A percentile compares a stretch with the other conserved stretches of the same genome.
Evolutionary conservation across 2,888 invertebrate species (phyloP).

Genomic region (Ctenicera cuprea): DNA sequence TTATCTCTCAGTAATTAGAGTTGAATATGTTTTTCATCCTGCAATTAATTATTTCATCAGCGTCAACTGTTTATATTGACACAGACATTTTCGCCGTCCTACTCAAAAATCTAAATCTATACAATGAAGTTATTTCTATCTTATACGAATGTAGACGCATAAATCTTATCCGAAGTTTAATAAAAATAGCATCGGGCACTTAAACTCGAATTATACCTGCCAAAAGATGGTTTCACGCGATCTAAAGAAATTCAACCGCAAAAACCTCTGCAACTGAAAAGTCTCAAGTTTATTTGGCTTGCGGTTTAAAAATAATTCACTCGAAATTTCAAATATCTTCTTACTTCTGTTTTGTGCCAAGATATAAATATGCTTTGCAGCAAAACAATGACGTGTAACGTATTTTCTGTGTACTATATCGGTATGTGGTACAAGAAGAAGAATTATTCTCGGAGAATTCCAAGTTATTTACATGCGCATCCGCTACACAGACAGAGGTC

Average conservation of each 20-base stretch:
- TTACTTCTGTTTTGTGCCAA: constrained; percentile 43
- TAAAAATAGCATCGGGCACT: constrained; percentile 10
- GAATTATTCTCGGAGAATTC: constrained; percentile 31
- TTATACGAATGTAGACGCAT: not conserved
- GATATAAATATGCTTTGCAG: constrained; percentile 43
- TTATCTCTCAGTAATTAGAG: not conserved
- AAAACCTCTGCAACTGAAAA: not conserved
- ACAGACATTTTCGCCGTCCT: too few species aligned
- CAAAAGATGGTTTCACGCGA: constrained; percentile 1
- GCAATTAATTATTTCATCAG: too few species aligned
- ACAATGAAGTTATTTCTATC: constrained; percentile 1
- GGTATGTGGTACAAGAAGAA: constrained; percentile 22
- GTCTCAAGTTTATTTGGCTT: constrained; percentile 3
- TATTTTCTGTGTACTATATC: constrained; percentile 31
- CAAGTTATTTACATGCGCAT: constrained; percentile 46
- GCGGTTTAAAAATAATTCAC: constrained; percentile 40
- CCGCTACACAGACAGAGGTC: constrained; percentile 8
- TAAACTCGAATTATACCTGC: not conserved
- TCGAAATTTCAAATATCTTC: constrained; percentile 43
- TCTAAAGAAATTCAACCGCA: constrained; percentile 10
- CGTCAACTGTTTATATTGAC: too few species aligned
- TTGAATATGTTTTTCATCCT: not conserved
- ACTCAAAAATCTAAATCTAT: not conserved
- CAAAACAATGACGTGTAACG: constrained; percentile 41
- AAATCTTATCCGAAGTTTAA: not conserved